A percentile compares a stretch with the other conserved stretches of the same genome.
These are phyloP conservation scores for Hyles euphorbiae DNA, from an alignment of 1,140 invertebrate genomes.

Conservation along the genomic window DNA sequence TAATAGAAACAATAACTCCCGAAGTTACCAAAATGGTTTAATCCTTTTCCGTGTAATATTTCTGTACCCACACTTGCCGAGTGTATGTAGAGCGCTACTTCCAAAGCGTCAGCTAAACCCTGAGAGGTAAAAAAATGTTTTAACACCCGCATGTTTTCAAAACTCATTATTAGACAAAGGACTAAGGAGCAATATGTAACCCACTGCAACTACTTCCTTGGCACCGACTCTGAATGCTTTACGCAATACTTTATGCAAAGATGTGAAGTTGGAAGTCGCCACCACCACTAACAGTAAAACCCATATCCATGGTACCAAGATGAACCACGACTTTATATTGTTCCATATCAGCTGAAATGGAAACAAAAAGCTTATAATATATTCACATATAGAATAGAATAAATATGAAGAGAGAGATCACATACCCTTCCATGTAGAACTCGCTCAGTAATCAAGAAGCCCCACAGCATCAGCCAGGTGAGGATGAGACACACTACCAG, in stretches of 20 bases:
- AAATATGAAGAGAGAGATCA: slow-evolving; percentile 5
- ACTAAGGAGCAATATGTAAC: slow-evolving; percentile 9
- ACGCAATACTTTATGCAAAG: slow-evolving; percentile 25
- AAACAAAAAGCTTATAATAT: background rate
- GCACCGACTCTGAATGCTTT: slow-evolving; percentile 40
- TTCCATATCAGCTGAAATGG: slow-evolving; percentile 54
- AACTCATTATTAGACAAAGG: too few species aligned
- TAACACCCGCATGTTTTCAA: too few species aligned
- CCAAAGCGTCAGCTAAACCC: slow-evolving; percentile 51
- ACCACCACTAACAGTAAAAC: slow-evolving; percentile 26
- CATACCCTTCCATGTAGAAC: slow-evolving; percentile 41
- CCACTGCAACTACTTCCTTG: slow-evolving; percentile 45
- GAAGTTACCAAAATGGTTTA: slow-evolving; percentile 57
- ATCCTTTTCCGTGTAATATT: slow-evolving; percentile 59
- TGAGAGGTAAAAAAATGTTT: slow-evolving; percentile 16
- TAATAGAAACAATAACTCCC: too few species aligned
- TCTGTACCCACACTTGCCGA: slow-evolving; percentile 54
- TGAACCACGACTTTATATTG: slow-evolving; percentile 43
- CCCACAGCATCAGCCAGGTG: slow-evolving; percentile 46
- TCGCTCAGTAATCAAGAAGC: slow-evolving; percentile 38
- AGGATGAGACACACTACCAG: slow-evolving; percentile 34
- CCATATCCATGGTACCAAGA: slow-evolving; percentile 51
- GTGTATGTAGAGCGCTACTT: slow-evolving; percentile 57
- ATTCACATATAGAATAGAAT: background rate
- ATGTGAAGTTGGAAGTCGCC: slow-evolving; percentile 28